Conservation (phyloP, 2,888 invertebrate genomes). For the Gymnoscelis rufifasciata region DNA sequence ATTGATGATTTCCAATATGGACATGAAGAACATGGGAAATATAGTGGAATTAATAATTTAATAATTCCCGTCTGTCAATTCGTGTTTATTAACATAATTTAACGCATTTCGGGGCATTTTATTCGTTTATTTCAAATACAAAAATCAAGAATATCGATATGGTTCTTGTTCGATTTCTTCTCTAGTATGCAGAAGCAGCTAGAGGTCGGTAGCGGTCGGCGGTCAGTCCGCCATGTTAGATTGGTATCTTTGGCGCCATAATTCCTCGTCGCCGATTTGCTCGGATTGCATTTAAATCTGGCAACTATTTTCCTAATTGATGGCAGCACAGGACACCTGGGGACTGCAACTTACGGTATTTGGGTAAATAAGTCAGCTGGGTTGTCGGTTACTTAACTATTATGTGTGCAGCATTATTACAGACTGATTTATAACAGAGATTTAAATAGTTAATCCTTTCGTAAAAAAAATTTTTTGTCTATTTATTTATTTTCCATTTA, state of each 20-base stretch:
- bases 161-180: neutral
- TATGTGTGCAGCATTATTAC: neutral
- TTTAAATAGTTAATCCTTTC: too few relatives aligned
- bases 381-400: neutral
- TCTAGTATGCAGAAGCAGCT: slow-evolving; percentile 14
- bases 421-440: neutral
- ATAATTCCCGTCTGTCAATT: too few relatives aligned
- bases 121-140: too few relatives aligned
- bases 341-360: slow-evolving; percentile 5
- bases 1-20: too few relatives aligned
- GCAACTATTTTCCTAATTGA: slow-evolving; percentile 56
- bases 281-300: slow-evolving; percentile 57
- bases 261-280: slow-evolving; percentile 53
- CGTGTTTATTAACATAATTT: too few relatives aligned
- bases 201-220: slow-evolving; percentile 56
- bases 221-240: slow-evolving; percentile 61
- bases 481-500: too few relatives aligned
- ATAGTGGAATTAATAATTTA: too few relatives aligned
- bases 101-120: too few relatives aligned
- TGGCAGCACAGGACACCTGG: slow-evolving; percentile 18
- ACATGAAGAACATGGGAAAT: too few relatives aligned
- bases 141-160: neutral
- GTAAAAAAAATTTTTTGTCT: too few relatives aligned
- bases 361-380: neutral
- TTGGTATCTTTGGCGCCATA: slow-evolving; percentile 69